Evolutionary conservation across 2,113 vertebrate genomes (phyloP).

Genomic region (Pao palembangensis): DNA sequence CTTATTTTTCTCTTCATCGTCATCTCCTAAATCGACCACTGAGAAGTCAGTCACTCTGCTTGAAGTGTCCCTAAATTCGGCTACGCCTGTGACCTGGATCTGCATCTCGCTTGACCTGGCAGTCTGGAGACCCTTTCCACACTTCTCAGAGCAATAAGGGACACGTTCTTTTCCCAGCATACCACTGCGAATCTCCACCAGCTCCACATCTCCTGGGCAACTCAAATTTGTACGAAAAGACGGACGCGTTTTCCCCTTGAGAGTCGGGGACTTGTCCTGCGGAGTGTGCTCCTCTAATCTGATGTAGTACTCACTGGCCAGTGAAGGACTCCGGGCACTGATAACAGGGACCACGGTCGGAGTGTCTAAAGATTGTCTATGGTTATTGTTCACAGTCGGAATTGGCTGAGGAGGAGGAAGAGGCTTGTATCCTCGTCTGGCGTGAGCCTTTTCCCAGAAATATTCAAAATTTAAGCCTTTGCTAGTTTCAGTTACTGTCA

Average conservation of each 20-base stretch:
- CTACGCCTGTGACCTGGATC: constrained; percentile 70
- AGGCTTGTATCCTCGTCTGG: constrained; percentile 79
- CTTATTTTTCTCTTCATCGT: constrained; percentile 54
- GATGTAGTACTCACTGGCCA: constrained; percentile 90
- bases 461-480: constrained; percentile 91
- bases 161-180: constrained; percentile 67
- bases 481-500: constrained; percentile 90
- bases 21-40: constrained; percentile 73
- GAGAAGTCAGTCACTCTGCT: constrained; percentile 77
- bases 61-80: constrained; percentile 71
- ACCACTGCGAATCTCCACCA: constrained; percentile 74
- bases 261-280: constrained; percentile 72
- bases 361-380: constrained; percentile 82
- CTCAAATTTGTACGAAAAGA: constrained; percentile 39
- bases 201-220: constrained; percentile 72
- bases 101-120: constrained; percentile 73
- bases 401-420: constrained; percentile 76
- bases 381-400: constrained; percentile 73
- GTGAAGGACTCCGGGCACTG: constrained; percentile 88
- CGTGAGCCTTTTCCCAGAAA: constrained; percentile 89
- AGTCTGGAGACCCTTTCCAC: constrained; percentile 63
- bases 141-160: constrained; percentile 59
- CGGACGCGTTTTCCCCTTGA: constrained; percentile 59
- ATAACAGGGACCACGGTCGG: constrained; percentile 90
- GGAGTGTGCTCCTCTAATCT: constrained; percentile 86